Evolutionary conservation across 1,140 invertebrate species (phyloP), one percentile per base, ranked within the genome.

Genomic region (Scaptomyza graminum): DNA sequence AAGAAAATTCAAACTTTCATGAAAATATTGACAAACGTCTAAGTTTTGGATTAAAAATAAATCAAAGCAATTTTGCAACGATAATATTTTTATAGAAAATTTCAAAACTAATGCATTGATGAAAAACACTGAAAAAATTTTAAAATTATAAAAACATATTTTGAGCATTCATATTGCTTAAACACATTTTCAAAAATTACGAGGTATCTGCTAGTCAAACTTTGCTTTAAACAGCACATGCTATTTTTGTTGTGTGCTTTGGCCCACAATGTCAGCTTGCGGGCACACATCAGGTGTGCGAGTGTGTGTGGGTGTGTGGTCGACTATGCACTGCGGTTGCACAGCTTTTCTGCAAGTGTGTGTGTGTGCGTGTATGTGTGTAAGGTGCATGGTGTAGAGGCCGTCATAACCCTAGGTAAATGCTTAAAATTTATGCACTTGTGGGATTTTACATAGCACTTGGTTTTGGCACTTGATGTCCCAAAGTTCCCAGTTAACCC

Each of bases 361-460:
- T 49, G 59, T 25, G 31, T 12, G 18, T 65, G 43, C 12, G 25
- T 9, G 46, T 50, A 37, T 51, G 16, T 57, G 44, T 47, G 39
- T 18, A 37, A 8, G 18, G 18, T 41, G 43, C 59, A 56, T 6
- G 15, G 6, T 51, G 56, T 13, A 41, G 37, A 41, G 39, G 12
- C 34, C 61, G 70, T 81, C 66, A 78, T 81, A 85, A 68, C 78
- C 66, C 60, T 46, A 28, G 50, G 66, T 65, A 81, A 78, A 66
- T 62, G 69, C 70, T 67, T 41, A 59, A 67, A 85, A 85, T 85
- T 87, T 85, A 87, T 85, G 83, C 74, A 85, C 81, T 82, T 78
- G 69, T 75, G 81, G 70, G 70, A 85, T 67, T 84, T 72, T 59
- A 68, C 73, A 84, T 79, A 46, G 60, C 47, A 15, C 65, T 57